Conservation (phyloP, 2,113 vertebrate genomes). For the Junco hyemalis region DNA sequence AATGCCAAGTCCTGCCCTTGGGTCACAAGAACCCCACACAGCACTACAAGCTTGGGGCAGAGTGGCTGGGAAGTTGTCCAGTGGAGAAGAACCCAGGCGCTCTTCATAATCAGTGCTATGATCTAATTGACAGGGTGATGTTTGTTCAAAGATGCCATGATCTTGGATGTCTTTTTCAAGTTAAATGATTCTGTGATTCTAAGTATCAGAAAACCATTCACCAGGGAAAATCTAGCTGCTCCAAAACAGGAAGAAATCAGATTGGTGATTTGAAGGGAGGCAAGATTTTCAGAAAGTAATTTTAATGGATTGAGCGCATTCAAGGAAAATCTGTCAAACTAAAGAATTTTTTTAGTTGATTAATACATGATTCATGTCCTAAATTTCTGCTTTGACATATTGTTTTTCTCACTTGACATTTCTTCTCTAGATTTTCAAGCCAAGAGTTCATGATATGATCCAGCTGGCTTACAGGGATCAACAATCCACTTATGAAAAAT, state of each 20-base stretch:
- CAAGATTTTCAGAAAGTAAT: neutral
- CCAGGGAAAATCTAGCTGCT: neutral
- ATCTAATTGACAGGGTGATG: neutral
- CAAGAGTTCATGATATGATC: conserved; percentile 5
- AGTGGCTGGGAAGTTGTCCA: neutral
- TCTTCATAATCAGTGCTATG: neutral
- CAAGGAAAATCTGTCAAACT: neutral
- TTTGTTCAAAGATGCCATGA: neutral
- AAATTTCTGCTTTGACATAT: neutral
- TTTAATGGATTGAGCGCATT: neutral
- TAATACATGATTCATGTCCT: neutral
- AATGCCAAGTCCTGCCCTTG: neutral
- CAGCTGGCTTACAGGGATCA: neutral
- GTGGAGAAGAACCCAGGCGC: neutral
- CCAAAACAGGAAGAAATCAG: neutral
- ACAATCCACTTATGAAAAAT: conserved; percentile 44
- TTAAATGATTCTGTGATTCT: neutral
- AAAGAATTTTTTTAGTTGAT: neutral
- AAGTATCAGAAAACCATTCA: neutral
- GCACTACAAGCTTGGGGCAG: neutral
- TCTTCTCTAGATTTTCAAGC: conserved; percentile 28
- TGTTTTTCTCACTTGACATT: neutral
- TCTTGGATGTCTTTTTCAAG: neutral
- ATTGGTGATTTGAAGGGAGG: neutral
- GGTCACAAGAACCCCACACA: neutral